A percentile compares a stretch with the other conserved stretches of the same genome.
Conservation (phyloP, 2,797 vertebrate genomes). For the Ficedula albicollis region DNA sequence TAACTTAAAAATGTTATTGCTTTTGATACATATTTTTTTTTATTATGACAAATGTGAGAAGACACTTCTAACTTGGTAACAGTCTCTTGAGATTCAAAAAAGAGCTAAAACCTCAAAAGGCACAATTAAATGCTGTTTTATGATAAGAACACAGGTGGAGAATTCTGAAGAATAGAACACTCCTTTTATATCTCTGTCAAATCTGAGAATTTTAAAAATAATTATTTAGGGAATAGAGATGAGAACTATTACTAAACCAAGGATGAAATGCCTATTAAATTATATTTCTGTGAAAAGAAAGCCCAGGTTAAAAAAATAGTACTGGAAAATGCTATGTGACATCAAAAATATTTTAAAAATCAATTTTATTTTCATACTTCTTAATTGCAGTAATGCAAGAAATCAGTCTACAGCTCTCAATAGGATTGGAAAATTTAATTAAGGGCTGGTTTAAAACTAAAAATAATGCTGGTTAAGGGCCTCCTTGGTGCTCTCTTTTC, state of each 20-base stretch:
- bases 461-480: conserved; percentile 15
- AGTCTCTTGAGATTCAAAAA: not conserved
- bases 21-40: not conserved
- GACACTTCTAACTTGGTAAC: not conserved
- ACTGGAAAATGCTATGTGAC: not conserved
- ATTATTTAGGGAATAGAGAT: not conserved
- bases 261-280: not conserved
- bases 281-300: not conserved
- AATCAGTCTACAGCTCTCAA: conserved; percentile 18
- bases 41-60: not conserved
- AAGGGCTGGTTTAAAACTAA: not conserved
- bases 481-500: not conserved
- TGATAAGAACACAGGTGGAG: not conserved
- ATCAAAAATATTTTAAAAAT: not conserved
- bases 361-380: conserved; percentile 6
- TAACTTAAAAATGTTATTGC: not conserved
- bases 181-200: not conserved
- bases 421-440: not conserved
- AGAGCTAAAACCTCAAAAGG: not conserved
- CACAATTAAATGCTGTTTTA: not conserved
- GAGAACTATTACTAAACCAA: conserved; percentile 3
- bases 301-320: not conserved
- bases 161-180: not conserved
- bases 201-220: not conserved
- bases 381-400: conserved; percentile 44